Base-by-base conservation (phyloP, 2,113 vertebrate genomes). In the Uria aalge region DNA sequence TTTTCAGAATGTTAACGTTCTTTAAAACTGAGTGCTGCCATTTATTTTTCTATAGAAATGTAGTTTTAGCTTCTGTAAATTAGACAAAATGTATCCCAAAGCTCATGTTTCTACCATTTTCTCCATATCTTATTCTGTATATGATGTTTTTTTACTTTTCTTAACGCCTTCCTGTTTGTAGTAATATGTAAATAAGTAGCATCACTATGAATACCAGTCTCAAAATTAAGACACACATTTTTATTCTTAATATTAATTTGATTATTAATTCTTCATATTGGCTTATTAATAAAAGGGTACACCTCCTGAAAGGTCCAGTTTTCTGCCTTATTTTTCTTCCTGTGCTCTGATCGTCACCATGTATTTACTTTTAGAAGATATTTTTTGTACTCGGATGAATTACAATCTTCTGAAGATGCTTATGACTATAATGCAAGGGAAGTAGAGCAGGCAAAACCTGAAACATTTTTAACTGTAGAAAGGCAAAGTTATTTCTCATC, bases 1-100 rank as follows among this genome's bases (percentile, higher is more conserved):
- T 96, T 83, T 91, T 75, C 40, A 75, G 84, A 92, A 95, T 71
- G 79, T 91, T 71, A 91, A 86, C 67, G 10, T 68, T 93, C 72
- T 91, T 85, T 60, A 92, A 88, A 94, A 83, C 82, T 79, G 90
- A 79, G 7, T 56, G 38, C 63, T 85, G 24, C 30, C 63, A 30
- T 90, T 89, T 90, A 68, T 89, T 90, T 97, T 75, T 85, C 40
- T 80, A 12, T 77, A 30, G 41, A 91, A 96, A 73, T 13, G 5
- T 62, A 91, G 56, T 48, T 94, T 93, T 53, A 77, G 11, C 66
- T 89, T 97, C 29, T 82, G 30, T 84, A 91, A 81, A 94, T 92
- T 68, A 53, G 32, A 92, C 34, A 91, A 76, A 94, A 75, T 86
- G 15, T 80, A 92, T 95, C 80, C 81, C 38, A 56, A 80, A 81